Percentiles rank a stretch among this genome's conserved stretches.
phyloP scores from a whole-genome alignment of 2,888 invertebrate species.

The Ceratothoa steindachneri region DNA sequence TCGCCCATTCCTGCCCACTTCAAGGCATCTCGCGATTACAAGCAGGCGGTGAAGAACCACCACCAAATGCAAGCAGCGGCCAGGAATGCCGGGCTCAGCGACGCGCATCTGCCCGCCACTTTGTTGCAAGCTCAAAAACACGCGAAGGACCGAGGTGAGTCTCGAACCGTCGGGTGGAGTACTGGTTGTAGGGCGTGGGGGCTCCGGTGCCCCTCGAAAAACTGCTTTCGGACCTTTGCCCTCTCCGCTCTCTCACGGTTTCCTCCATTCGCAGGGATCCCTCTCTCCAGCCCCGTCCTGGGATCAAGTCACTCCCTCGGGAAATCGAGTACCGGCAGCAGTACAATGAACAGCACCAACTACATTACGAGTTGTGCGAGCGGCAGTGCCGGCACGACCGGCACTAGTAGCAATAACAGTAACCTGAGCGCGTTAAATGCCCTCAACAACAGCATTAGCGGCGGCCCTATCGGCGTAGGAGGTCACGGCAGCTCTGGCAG shows the following conservation, averaged over 20 bases:
- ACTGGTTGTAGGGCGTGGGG: too few species aligned
- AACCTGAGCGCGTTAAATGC: conserved; percentile 5
- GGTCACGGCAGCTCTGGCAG: conserved; percentile 21
- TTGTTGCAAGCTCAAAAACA: conserved; percentile 42
- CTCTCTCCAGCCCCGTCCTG: conserved; percentile 35
- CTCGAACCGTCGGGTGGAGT: too few species aligned
- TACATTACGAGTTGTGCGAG: conserved; percentile 21
- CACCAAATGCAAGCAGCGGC: conserved; percentile 3
- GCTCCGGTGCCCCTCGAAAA: too few species aligned
- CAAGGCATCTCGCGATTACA: conserved; percentile 40
- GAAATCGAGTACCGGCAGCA: conserved; percentile 2
- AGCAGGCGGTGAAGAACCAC: conserved; percentile 32
- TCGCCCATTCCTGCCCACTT: conserved; percentile 44
- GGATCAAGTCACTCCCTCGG: conserved; percentile 22
- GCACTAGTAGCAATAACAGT: conserved; percentile 24
- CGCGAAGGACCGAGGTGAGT: conserved; percentile 42
- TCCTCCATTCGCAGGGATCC: too few species aligned
- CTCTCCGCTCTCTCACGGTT: too few species aligned
- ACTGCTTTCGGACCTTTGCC: too few species aligned
- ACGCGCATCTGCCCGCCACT: conserved; percentile 30
- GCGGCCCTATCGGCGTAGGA: conserved; percentile 1
- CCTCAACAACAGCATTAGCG: conserved; percentile 18
- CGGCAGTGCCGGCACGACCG: conserved; percentile 45
- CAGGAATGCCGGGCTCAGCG: conserved; percentile 18
- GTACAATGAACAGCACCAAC: conserved; percentile 51